Evolutionary conservation across 2,888 invertebrate species (phyloP), one percentile per base, ranked within the genome.

Genomic region (Drosophila silvestris): DNA sequence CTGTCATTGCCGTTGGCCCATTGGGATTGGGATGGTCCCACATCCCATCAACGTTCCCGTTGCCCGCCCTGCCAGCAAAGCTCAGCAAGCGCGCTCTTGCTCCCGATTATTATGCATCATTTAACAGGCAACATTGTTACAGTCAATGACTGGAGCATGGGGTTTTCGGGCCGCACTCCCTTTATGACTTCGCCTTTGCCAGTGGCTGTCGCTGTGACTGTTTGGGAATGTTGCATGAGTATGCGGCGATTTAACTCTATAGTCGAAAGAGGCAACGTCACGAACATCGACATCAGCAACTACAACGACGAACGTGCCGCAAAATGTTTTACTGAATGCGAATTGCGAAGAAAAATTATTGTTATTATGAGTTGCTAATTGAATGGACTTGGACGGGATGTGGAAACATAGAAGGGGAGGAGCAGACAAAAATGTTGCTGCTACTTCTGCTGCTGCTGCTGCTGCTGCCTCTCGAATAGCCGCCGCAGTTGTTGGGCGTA

Each of bases 311-410:
- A 85, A 88, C 85, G 88, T 87, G 89, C 75, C 81, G 73, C 77
- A 84, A 82, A 88, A 86, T 85, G 78, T 86, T 82, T 85, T 74
- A 73, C 88, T 88, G 82, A 88, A 88, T 85, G 85, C 83, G 88
- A 88, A 82, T 88, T 81, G 82, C 78, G 30, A 83, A 83, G 82
- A 91, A 83, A 84, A 91, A 87, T 88, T 82, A 88, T 91, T 89
- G 86, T 90, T 91, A 91, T 91, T 89, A 83, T 89, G 89, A 81
- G 85, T 85, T 87, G 87, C 82, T 88, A 90, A 91, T 88, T 91
- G 89, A 91, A 89, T 88, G 88, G 85, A 80, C 84, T 78, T 83
- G 85, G 44, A 69, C 67, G 57, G 44, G 37, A 70, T 71, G 70
- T 75, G 77, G 70, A 61, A 70, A 71, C 52, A 63, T 51, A 14